Percentiles rank a stretch among this genome's conserved stretches.
Conservation (phyloP, 2,888 invertebrate genomes). For the Malthinus flaveolus region DNA sequence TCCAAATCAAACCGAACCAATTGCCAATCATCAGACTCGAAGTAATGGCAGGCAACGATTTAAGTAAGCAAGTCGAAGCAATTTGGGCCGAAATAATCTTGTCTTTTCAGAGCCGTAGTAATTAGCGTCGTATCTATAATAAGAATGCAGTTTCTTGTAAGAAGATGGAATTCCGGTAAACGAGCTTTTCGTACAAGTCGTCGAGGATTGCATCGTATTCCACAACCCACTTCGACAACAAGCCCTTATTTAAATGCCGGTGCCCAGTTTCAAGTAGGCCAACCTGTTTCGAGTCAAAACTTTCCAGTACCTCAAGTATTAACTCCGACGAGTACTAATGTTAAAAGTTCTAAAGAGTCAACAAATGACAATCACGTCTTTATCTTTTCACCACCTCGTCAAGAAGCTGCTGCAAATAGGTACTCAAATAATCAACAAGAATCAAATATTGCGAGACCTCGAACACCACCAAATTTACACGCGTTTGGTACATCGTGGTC, state of each 20-base stretch:
- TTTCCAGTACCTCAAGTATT: constrained; percentile 31
- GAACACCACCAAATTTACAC: constrained; percentile 6
- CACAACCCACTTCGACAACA: neutral
- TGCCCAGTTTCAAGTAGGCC: constrained; percentile 48
- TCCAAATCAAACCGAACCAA: neutral
- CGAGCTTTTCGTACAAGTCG: constrained; percentile 49
- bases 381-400: no score
- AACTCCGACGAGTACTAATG: constrained; percentile 1
- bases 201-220: constrained; percentile 29
- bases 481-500: constrained; percentile 40
- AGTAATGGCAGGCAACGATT: constrained; percentile 55
- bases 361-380: no score
- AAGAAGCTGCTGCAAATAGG: no score
- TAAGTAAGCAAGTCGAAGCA: constrained; percentile 42
- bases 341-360: no score
- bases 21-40: constrained; percentile 58
- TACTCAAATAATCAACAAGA: no score
- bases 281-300: constrained; percentile 49
- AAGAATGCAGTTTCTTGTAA: constrained; percentile 69
- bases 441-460: neutral
- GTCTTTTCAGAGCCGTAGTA: constrained; percentile 54
- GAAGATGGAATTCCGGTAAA: constrained; percentile 65
- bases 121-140: constrained; percentile 62
- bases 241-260: constrained; percentile 21
- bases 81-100: neutral